Base-by-base conservation (phyloP, 2,888 invertebrate genomes). In the Drosophila seclusa region DNA sequence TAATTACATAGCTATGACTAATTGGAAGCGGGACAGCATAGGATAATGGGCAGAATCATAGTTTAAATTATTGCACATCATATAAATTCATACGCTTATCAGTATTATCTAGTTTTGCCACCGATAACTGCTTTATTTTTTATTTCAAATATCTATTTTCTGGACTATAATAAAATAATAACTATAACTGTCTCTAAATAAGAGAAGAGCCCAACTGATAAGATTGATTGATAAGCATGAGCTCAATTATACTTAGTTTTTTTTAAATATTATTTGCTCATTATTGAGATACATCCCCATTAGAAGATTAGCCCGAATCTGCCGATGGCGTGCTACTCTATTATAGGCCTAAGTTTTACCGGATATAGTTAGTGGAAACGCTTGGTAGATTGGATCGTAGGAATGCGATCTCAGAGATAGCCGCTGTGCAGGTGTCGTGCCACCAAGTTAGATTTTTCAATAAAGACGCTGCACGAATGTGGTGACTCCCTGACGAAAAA, bases 391-490 rank as follows among this genome's bases (percentile, higher is more conserved):
- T 53, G 27, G 53, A 50, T 55, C 31, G 52, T 48, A 48, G 78
- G 53, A 31, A 48, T 71, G 54, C 48, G 60, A 78, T 72, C 78
- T 77, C 58, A 67, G 63, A 80, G 81, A 77, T 57, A 62, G 48
- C 50, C 62, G 49, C 32, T 49, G n/a, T 55, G 61, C 65, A 53
- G 73, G 62, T 82, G 82, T 68, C 78, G 79, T 78, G 72, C 57
- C 61, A 66, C 45, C 32, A 48, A 60, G 76, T 62, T 45, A 67
- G 45, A 72, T 78, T 66, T 61, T 61, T 68, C 65, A 82, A 82
- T 82, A 68, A 73, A 82, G 81, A 58, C 63, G 63, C 66, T 69
- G 79, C 82, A 78, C 74, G 82, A 82, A 78, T 69, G 68, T 38
- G 27, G 68, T 38, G 27, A 77, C 54, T 72, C 61, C 67, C 63